Evolutionary conservation across 2,888 invertebrate species (phyloP).

Genomic region (Caenorhabditis imperialis): DNA sequence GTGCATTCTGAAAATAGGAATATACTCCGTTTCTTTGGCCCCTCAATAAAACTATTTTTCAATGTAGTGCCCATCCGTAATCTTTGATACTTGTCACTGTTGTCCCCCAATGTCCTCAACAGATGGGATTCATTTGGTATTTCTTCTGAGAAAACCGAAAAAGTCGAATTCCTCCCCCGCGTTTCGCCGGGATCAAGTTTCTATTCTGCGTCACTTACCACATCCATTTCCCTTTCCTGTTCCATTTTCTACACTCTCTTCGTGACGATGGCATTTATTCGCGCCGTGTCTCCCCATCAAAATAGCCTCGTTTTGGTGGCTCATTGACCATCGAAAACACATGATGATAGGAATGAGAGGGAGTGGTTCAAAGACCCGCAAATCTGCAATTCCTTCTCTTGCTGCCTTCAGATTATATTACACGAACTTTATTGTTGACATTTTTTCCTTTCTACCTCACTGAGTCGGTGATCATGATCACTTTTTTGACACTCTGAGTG

Average conservation of each 20-base stretch:
- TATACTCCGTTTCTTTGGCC: too few species aligned
- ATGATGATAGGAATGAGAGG: constrained; percentile 11
- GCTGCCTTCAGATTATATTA: constrained; percentile 33
- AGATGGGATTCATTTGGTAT: constrained; percentile 11
- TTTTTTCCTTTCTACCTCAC: constrained; percentile 10
- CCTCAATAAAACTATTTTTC: too few species aligned
- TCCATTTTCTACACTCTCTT: background rate
- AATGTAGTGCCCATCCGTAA: too few species aligned
- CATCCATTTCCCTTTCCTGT: background rate
- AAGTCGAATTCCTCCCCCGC: constrained; percentile 5
- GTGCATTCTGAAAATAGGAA: too few species aligned
- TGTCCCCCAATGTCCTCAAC: too few species aligned
- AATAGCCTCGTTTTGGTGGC: constrained; percentile 41
- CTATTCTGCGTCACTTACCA: too few species aligned
- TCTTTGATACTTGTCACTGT: too few species aligned
- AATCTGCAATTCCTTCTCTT: too few species aligned
- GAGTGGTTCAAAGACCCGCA: constrained; percentile 41
- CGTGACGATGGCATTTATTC: constrained; percentile 1
- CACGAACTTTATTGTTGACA: constrained; percentile 13
- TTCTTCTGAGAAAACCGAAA: constrained; percentile 3
- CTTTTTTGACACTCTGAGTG: too few species aligned
- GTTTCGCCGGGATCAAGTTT: constrained; percentile 7
- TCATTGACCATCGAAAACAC: constrained; percentile 40
- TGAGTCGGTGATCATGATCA: constrained; percentile 18
- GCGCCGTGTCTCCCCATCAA: constrained; percentile 11